A percentile compares a stretch with the other conserved stretches of the same genome.
phyloP scores from a whole-genome alignment of 1,140 invertebrate species.

The Eueides isabella region DNA sequence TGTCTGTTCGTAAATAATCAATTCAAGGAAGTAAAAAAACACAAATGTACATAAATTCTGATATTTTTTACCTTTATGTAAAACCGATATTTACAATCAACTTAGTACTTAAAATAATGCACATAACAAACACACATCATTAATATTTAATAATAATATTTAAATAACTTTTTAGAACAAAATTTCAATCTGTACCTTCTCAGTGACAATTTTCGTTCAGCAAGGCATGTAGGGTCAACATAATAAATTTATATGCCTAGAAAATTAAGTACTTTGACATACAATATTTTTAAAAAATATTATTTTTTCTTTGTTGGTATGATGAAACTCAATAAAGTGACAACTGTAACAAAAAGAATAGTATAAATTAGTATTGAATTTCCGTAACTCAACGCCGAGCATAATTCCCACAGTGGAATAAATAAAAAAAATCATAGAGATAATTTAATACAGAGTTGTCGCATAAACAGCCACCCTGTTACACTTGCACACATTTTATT shows the following conservation, averaged over 20 bases:
- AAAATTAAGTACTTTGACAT: not conserved
- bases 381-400: not conserved
- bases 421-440: too few species aligned
- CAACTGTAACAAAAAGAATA: slow-evolving; percentile 22
- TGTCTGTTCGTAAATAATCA: not conserved
- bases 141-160: not conserved
- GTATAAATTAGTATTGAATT: not conserved
- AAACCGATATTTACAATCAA: not conserved
- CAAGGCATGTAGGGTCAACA: not conserved
- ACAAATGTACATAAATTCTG: not conserved
- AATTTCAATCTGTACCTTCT: too few species aligned
- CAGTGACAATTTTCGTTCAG: not conserved
- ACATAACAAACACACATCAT: too few species aligned
- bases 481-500: too few species aligned
- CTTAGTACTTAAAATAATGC: not conserved
- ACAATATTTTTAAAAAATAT: not conserved
- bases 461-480: too few species aligned
- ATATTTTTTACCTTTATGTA: not conserved
- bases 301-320: slow-evolving; percentile 37
- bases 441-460: too few species aligned
- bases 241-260: not conserved
- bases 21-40: not conserved
- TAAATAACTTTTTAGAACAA: too few species aligned
- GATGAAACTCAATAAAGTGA: slow-evolving; percentile 29
- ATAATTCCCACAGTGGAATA: not conserved